Conservation (phyloP, 2,888 invertebrate species). For the Gisinianus flammeolus region DNA sequence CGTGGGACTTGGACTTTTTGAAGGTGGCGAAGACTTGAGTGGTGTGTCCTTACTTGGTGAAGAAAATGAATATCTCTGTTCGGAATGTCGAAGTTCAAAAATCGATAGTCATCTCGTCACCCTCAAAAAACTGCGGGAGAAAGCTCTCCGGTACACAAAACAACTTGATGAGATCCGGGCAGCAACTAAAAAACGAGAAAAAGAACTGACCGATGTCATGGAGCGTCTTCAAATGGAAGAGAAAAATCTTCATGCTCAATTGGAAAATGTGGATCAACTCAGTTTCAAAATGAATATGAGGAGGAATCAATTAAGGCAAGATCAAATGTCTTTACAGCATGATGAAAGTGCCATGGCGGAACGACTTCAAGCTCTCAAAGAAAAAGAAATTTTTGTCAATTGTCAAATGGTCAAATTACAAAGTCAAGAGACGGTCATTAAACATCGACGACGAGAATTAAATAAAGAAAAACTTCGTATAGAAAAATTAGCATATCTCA, state of each 20-base stretch:
- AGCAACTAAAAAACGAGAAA: conserved; percentile 33
- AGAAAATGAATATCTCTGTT: conserved; percentile 18
- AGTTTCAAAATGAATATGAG: conserved; percentile 31
- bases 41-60: background rate
- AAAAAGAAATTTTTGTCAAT: conserved; percentile 34
- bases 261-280: conserved; percentile 32
- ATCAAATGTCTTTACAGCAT: conserved; percentile 18
- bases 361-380: conserved; percentile 33
- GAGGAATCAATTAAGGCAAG: conserved; percentile 21
- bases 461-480: conserved; percentile 30
- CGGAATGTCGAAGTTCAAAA: conserved; percentile 19
- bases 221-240: conserved; percentile 28
- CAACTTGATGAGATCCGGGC: conserved; percentile 31
- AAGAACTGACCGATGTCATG: conserved; percentile 26
- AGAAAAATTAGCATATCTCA: conserved; percentile 32
- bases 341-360: conserved; percentile 30
- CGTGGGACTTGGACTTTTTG: background rate
- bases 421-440: conserved; percentile 26
- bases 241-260: conserved; percentile 28
- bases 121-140: conserved; percentile 16
- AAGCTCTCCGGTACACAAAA: conserved; percentile 29
- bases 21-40: background rate
- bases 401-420: conserved; percentile 35
- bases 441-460: conserved; percentile 15
- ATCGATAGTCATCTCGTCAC: conserved; percentile 24